Base-by-base conservation (phyloP, 2,888 invertebrate species). In the Poecilus cupreus region DNA sequence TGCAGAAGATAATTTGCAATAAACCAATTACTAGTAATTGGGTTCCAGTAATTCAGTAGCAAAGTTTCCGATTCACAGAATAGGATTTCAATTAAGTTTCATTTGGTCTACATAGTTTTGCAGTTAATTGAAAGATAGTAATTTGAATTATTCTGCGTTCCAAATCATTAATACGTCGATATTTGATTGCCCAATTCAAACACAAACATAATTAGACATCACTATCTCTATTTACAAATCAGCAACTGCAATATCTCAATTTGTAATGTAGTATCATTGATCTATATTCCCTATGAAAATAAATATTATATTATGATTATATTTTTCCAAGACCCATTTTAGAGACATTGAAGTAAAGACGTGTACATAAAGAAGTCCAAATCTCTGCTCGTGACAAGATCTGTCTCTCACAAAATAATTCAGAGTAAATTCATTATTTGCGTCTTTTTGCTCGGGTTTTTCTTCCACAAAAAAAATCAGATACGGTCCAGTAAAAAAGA, bases 51-150 rank as follows among this genome's bases (percentile, higher is more conserved):
- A 37, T 22, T 72, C 20, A 72, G 13, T 24, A 46, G n/a, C 5
- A n/a, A 46, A 43, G 22, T 72, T 57, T 20, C 22, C 70, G 32
- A 24, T 60, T 10, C 22, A 26, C 13, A 24, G 10, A 72, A 72
- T 72, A 43, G 70, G 70, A 72, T 72, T 72, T 72, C 46, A 72
- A 72, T 72, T 72, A 72, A 43, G 46, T 72, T 70, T 46, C 43
- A 8, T 22, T 72, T 24, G 26, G 60, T 43, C 43, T 43, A 43
- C 43, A 43, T 43, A 24, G 26, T 60, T 60, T 13, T 22, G 24
- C 13, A 24, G 60, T 60, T 60, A 60, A 60, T 60, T 60, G 60
- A 13, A 24, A 26, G 60, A 60, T 60, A 26, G 24, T n/a, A 11
- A 60, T 32, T 60, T 60, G 13, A 43, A 43, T 43, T 43, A 43